Evolutionary conservation across 2,888 invertebrate species (phyloP).

Genomic region (Fissipunctia ypsillon): DNA sequence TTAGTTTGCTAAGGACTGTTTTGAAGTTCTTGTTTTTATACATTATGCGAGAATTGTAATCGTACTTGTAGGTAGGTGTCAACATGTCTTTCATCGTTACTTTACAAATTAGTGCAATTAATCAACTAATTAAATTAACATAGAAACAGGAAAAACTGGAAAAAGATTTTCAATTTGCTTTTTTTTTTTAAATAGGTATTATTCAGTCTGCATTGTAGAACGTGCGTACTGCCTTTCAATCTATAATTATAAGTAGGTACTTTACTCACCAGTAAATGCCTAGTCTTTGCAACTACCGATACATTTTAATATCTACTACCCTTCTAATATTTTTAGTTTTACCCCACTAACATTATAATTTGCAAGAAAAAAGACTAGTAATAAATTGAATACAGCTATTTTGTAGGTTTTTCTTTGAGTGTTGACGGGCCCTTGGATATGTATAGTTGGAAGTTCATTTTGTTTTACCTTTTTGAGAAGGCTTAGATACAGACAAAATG

Average conservation of each 20-base stretch:
- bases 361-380: not conserved
- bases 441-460: not conserved
- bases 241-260: not conserved
- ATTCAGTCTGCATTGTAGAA: not conserved
- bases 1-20: not conserved
- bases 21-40: too few species aligned
- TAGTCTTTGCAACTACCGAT: not conserved
- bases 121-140: not conserved
- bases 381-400: not conserved
- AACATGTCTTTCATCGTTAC: not conserved
- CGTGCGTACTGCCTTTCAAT: not conserved
- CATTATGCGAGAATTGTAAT: not conserved
- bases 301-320: not conserved
- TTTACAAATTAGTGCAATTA: not conserved
- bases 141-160: not conserved
- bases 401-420: too few species aligned
- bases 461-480: not conserved
- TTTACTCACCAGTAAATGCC: not conserved
- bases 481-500: too few species aligned
- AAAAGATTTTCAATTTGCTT: not conserved
- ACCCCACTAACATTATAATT: not conserved
- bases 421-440: too few species aligned
- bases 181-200: not conserved
- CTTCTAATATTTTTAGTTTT: not conserved
- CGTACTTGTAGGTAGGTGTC: not conserved